phyloP scores from a whole-genome alignment of 1,140 invertebrate genomes.

The Eriocheir sinensis region DNA sequence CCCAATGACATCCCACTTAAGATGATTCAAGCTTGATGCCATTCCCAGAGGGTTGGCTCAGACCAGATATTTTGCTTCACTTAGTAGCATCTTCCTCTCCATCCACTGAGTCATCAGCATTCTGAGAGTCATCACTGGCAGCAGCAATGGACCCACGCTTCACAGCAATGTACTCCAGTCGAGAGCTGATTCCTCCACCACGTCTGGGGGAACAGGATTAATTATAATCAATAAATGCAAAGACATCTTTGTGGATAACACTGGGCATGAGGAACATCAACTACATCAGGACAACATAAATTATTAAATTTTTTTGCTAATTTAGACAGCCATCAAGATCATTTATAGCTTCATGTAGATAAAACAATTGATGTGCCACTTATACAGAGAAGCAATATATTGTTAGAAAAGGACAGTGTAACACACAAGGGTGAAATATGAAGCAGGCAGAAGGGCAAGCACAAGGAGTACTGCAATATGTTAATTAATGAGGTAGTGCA shows the following conservation, averaged over 20 bases:
- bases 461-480: background rate
- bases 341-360: slow-evolving; percentile 8
- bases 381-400: slow-evolving; percentile 14
- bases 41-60: background rate
- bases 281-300: background rate
- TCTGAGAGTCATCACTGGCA: slow-evolving; percentile 84
- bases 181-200: slow-evolving; percentile 83
- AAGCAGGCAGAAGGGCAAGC: background rate
- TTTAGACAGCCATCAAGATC: background rate
- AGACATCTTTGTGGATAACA: background rate
- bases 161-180: slow-evolving; percentile 83
- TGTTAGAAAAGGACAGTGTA: background rate
- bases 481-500: background rate
- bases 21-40: background rate
- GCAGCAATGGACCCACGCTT: slow-evolving; percentile 88
- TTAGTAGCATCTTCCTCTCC: slow-evolving; percentile 80
- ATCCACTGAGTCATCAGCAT: slow-evolving; percentile 83
- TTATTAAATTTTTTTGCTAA: background rate
- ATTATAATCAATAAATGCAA: background rate
- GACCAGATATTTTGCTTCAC: slow-evolving; percentile 52
- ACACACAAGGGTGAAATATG: background rate
- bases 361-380: background rate
- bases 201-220: slow-evolving; percentile 78
- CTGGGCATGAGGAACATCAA: background rate
- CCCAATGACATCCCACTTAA: background rate